Evolutionary conservation across 2,888 invertebrate species (phyloP).

Genomic region (Melanostoma scalare): DNA sequence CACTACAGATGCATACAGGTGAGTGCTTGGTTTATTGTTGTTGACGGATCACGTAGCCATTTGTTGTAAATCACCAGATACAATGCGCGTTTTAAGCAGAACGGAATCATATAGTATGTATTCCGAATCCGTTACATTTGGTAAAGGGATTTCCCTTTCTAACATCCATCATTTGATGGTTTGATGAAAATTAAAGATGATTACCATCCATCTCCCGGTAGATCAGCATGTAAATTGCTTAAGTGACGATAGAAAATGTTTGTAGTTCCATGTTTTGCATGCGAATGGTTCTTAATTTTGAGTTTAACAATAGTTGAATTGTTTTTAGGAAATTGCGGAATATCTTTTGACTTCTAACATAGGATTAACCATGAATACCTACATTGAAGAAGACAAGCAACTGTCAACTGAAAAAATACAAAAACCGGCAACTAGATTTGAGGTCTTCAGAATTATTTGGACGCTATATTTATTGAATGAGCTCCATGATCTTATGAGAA

Average conservation of each 20-base stretch:
- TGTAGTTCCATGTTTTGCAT: slow-evolving; percentile 16
- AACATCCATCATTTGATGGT: too few relatives aligned
- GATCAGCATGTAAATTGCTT: slow-evolving; percentile 1
- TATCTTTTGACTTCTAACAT: too few relatives aligned
- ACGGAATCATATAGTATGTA: neutral
- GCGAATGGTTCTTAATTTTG: neutral
- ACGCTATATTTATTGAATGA: too few relatives aligned
- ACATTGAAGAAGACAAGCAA: too few relatives aligned
- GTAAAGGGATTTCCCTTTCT: too few relatives aligned
- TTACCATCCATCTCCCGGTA: neutral
- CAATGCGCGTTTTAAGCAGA: slow-evolving; percentile 17
- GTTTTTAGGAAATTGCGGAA: too few relatives aligned
- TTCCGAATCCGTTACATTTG: slow-evolving; percentile 16
- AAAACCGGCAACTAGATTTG: too few relatives aligned
- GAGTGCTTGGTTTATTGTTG: slow-evolving; percentile 6
- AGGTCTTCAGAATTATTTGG: too few relatives aligned
- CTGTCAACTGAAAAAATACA: too few relatives aligned
- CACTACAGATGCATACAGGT: neutral
- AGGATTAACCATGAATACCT: too few relatives aligned
- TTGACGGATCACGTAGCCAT: slow-evolving; percentile 28
- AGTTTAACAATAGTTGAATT: neutral
- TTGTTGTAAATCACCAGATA: slow-evolving; percentile 15
- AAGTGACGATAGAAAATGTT: neutral
- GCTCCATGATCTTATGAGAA: too few relatives aligned
- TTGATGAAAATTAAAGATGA: too few relatives aligned